These are phyloP conservation scores for Salvator merianae DNA, from an alignment of 2,113 vertebrate genomes.

Conservation along the genomic window DNA sequence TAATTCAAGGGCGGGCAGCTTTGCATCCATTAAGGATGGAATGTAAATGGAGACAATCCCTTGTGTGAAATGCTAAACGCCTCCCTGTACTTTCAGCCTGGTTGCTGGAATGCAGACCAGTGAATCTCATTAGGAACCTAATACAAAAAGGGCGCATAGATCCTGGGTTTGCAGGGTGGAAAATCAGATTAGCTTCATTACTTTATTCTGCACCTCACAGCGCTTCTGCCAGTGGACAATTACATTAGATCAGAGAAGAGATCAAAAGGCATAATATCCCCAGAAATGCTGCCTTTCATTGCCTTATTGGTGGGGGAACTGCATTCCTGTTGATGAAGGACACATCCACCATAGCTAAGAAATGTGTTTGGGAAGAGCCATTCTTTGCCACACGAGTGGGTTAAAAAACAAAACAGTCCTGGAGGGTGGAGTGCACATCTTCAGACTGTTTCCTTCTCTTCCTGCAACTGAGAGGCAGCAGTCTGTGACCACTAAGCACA, in stretches of 20 bases:
- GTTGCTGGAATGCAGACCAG: constrained; percentile 82
- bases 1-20: constrained; percentile 88
- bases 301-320: constrained; percentile 40
- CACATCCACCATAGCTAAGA: constrained; percentile 1
- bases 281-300: constrained; percentile 75
- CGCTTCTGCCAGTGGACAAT: constrained; percentile 94
- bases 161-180: constrained; percentile 85
- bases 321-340: constrained; percentile 42
- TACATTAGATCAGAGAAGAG: constrained; percentile 92
- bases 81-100: constrained; percentile 59
- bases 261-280: constrained; percentile 88
- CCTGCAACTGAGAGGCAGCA: background rate
- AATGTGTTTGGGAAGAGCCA: constrained; percentile 7
- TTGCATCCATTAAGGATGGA: constrained; percentile 93
- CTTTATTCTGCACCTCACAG: constrained; percentile 95
- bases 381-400: background rate
- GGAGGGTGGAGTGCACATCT: background rate
- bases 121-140: constrained; percentile 98
- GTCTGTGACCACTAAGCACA: background rate
- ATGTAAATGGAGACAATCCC: constrained; percentile 92
- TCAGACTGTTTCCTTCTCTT: background rate
- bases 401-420: background rate
- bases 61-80: constrained; percentile 69
- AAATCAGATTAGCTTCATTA: constrained; percentile 98
- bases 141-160: constrained; percentile 98